phyloP scores from a whole-genome alignment of 2,113 vertebrate genomes.

The Scytalopus superciliaris region DNA sequence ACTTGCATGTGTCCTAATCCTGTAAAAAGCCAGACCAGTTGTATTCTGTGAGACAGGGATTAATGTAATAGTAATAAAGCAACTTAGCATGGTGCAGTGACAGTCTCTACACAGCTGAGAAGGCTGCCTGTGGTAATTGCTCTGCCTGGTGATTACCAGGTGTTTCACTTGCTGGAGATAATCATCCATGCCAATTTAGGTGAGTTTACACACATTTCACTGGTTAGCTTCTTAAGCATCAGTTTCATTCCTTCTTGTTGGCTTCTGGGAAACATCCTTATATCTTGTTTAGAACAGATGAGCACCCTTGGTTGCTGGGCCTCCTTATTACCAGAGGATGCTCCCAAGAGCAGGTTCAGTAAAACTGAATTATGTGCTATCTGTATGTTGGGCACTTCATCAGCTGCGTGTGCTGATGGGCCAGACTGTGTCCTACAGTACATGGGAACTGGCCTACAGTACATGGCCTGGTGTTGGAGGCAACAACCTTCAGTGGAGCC shows the following conservation, averaged over 20 bases:
- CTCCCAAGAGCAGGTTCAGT: neutral
- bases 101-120: neutral
- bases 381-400: neutral
- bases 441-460: neutral
- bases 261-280: neutral
- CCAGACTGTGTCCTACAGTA: neutral
- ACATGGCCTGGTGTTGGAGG: neutral
- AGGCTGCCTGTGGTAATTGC: neutral
- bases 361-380: neutral
- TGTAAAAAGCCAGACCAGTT: neutral
- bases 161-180: neutral
- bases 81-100: neutral
- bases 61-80: neutral
- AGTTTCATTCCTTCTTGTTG: neutral
- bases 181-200: neutral
- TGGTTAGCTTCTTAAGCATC: neutral
- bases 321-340: neutral
- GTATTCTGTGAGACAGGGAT: neutral
- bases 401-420: neutral
- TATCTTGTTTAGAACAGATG: neutral
- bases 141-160: neutral
- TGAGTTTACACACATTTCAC: neutral
- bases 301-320: neutral
- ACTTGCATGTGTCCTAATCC: neutral
- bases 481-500: neutral